A percentile compares a stretch with the other conserved stretches of the same genome.
Evolutionary conservation across 2,113 vertebrate genomes (phyloP).

Genomic region (Thryonomys swinderianus): DNA sequence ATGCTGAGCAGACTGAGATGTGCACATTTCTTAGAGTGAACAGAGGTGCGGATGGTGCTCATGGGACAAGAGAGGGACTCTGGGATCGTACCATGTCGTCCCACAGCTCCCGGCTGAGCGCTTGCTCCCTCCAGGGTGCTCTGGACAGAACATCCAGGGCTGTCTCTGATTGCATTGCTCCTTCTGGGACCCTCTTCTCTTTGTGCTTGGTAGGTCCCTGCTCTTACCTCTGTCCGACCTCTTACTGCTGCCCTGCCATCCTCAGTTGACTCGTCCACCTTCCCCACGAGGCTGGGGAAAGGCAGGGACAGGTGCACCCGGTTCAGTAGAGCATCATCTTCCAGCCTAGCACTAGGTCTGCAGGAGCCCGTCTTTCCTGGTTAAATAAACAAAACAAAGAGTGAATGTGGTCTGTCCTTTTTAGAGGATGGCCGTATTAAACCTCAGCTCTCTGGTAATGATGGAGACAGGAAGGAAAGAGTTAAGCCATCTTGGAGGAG

Average conservation of each 20-base stretch:
- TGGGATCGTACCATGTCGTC: background rate
- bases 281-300: background rate
- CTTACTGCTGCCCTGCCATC: background rate
- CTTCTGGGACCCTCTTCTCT: background rate
- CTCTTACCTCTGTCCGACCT: background rate
- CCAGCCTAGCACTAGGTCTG: background rate
- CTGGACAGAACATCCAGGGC: background rate
- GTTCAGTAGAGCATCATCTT: background rate
- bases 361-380: background rate
- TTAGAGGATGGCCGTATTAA: slow-evolving; percentile 29
- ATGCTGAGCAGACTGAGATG: background rate
- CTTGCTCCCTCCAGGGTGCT: background rate
- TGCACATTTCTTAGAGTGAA: background rate
- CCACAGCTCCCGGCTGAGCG: background rate
- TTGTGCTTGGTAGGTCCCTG: background rate
- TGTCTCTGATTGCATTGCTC: background rate
- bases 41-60: background rate
- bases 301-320: background rate
- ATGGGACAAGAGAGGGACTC: background rate
- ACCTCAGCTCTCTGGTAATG: background rate
- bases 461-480: slow-evolving; percentile 9
- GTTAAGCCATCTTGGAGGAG: slow-evolving; percentile 23
- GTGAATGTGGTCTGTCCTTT: slow-evolving; percentile 7
- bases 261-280: background rate
- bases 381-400: slow-evolving; percentile 15